phyloP scores from a whole-genome alignment of 2,797 vertebrate species.

The Eulemur rubriventer region DNA sequence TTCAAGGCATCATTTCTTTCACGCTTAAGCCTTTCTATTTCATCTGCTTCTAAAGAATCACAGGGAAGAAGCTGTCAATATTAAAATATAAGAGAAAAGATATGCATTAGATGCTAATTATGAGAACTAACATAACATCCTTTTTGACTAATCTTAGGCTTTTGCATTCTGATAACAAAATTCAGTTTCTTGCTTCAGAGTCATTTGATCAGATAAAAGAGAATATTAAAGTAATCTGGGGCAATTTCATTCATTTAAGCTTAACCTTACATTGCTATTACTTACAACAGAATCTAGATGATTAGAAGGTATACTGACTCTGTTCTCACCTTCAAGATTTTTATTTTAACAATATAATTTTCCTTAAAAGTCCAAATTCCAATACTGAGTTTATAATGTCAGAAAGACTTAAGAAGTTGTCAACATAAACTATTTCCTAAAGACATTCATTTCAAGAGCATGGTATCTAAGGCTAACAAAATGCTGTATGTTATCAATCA shows the following conservation, averaged over 20 bases:
- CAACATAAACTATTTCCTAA: neutral
- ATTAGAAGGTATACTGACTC: neutral
- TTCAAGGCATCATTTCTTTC: conserved; percentile 91
- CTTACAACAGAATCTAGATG: neutral
- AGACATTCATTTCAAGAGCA: neutral
- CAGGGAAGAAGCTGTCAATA: conserved; percentile 85
- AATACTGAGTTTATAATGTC: neutral
- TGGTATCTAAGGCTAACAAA: neutral
- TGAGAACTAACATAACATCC: conserved; percentile 30
- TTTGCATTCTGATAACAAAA: conserved; percentile 10
- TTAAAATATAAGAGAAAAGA: conserved; percentile 49
- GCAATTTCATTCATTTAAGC: neutral
- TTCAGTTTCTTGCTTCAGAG: neutral
- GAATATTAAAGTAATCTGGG: neutral
- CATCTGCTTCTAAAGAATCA: conserved; percentile 88
- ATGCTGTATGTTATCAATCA: neutral
- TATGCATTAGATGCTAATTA: conserved; percentile 4
- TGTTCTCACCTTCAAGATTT: neutral
- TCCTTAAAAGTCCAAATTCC: neutral
- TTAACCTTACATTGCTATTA: neutral
- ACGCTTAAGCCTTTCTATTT: conserved; percentile 89
- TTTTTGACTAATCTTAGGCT: neutral
- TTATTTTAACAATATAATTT: conserved; percentile 45
- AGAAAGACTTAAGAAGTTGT: neutral
- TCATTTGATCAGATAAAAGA: conserved; percentile 39